A percentile compares a stretch with the other conserved stretches of the same genome.
These are phyloP conservation scores for Drosophila truncata DNA, from an alignment of 1,140 invertebrate genomes.

Conservation along the genomic window DNA sequence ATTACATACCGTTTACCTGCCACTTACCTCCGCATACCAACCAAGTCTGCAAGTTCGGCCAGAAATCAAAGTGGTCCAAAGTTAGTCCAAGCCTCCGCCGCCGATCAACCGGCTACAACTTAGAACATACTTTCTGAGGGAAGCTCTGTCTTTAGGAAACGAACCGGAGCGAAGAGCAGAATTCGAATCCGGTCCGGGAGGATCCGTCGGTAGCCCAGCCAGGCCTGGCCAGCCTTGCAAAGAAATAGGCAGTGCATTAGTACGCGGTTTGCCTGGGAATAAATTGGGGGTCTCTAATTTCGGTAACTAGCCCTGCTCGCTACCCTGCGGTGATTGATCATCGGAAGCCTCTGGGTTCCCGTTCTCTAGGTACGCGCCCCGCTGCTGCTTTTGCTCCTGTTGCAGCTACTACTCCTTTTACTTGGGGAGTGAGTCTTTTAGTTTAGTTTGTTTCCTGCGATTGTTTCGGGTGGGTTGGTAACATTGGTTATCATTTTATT, in stretches of 20 bases:
- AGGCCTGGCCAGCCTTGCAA: slow-evolving; percentile 76
- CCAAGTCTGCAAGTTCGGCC: not conserved
- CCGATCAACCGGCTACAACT: slow-evolving; percentile 23
- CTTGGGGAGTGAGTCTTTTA: slow-evolving; percentile 3
- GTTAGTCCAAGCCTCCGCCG: slow-evolving; percentile 6
- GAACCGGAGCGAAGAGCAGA: slow-evolving; percentile 33
- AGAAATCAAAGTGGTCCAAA: slow-evolving; percentile 23
- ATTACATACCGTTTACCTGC: slow-evolving; percentile 20
- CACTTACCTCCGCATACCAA: slow-evolving; percentile 27
- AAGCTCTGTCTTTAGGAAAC: slow-evolving; percentile 11
- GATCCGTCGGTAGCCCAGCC: slow-evolving; percentile 61
- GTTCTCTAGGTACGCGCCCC: slow-evolving; percentile 4
- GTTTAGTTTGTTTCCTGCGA: slow-evolving; percentile 38
- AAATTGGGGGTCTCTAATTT: slow-evolving; percentile 34
- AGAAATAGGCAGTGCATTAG: slow-evolving; percentile 80
- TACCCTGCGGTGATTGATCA: slow-evolving; percentile 17
- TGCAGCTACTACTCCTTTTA: slow-evolving; percentile 31
- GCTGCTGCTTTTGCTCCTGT: slow-evolving; percentile 14
- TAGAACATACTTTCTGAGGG: slow-evolving; percentile 5
- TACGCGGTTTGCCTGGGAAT: slow-evolving; percentile 45
- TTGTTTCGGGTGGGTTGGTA: slow-evolving; percentile 74
- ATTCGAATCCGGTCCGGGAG: slow-evolving; percentile 39
- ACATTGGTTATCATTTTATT: slow-evolving; percentile 67
- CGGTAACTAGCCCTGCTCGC: slow-evolving; percentile 44
- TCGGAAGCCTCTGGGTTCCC: slow-evolving; percentile 2